phyloP scores from a whole-genome alignment of 2,113 vertebrate species.

The Leptobrachium leishanense region DNA sequence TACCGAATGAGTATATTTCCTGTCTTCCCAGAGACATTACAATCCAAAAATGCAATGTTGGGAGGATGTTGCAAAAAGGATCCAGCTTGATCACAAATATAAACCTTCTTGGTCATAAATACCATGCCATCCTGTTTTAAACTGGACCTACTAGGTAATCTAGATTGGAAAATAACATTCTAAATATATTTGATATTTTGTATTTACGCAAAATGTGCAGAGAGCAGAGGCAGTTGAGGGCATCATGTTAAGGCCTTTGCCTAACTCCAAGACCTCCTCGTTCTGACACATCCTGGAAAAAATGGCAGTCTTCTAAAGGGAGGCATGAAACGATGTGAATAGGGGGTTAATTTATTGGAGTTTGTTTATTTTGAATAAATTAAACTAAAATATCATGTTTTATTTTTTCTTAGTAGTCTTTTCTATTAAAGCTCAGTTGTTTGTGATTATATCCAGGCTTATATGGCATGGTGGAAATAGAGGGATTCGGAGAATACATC shows the following conservation, averaged over 20 bases:
- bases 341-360: conserved; percentile 39
- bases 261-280: conserved; percentile 3
- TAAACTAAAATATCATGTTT: conserved; percentile 9
- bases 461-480: neutral
- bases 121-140: neutral
- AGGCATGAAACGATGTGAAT: neutral
- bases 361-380: conserved; percentile 30
- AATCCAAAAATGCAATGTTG: neutral
- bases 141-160: neutral
- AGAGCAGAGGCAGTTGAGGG: conserved; percentile 1
- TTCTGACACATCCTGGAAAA: neutral
- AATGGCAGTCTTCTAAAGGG: neutral
- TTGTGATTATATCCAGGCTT: neutral
- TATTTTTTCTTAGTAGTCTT: neutral
- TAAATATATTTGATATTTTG: neutral
- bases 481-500: too few species aligned
- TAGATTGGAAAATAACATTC: neutral
- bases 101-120: neutral
- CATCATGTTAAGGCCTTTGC: neutral
- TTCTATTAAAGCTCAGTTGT: neutral
- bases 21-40: neutral
- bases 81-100: neutral
- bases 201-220: conserved; percentile 5
- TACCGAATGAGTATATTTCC: conserved; percentile 18
- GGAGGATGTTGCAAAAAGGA: neutral